Evolutionary conservation across 1,140 invertebrate genomes (phyloP).

Genomic region (Babylonia areolata): DNA sequence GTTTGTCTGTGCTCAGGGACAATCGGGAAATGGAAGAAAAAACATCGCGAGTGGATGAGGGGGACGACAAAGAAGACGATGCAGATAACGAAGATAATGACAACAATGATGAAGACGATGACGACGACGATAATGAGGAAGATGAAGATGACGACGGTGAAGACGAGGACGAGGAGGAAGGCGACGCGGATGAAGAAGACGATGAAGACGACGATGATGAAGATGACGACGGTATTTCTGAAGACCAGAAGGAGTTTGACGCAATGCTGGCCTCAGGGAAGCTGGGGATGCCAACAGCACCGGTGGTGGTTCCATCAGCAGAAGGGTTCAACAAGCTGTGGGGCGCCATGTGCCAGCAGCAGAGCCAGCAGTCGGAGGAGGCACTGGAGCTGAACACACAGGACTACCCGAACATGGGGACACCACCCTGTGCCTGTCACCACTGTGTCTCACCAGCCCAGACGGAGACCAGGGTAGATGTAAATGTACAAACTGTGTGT

Average conservation of each 20-base stretch:
- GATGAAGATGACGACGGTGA: conserved; percentile 55
- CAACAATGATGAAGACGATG: conserved; percentile 49
- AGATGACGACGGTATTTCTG: conserved; percentile 48
- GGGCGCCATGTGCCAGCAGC: conserved; percentile 30
- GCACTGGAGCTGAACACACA: conserved; percentile 23
- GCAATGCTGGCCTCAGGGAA: conserved; percentile 33
- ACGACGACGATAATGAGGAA: conserved; percentile 44
- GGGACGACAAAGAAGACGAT: conserved; percentile 62
- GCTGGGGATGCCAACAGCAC: conserved; percentile 8
- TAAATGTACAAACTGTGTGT: too few relatives aligned
- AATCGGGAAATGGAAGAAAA: conserved; percentile 15
- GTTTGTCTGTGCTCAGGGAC: background rate
- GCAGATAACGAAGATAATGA: conserved; percentile 46
- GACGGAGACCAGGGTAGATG: conserved; percentile 59
- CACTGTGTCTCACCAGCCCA: conserved; percentile 65
- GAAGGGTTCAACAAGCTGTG: conserved; percentile 18
- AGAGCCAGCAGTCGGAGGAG: conserved; percentile 40
- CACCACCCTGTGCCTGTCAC: conserved; percentile 69
- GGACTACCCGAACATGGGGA: conserved; percentile 38
- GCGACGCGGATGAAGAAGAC: conserved; percentile 6
- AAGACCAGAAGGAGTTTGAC: conserved; percentile 40
- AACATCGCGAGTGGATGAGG: conserved; percentile 15
- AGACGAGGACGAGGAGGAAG: conserved; percentile 49
- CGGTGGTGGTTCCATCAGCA: background rate
- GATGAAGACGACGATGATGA: conserved; percentile 46